phyloP scores from a whole-genome alignment of 1,140 invertebrate genomes.

The Drosophila grimshawi region DNA sequence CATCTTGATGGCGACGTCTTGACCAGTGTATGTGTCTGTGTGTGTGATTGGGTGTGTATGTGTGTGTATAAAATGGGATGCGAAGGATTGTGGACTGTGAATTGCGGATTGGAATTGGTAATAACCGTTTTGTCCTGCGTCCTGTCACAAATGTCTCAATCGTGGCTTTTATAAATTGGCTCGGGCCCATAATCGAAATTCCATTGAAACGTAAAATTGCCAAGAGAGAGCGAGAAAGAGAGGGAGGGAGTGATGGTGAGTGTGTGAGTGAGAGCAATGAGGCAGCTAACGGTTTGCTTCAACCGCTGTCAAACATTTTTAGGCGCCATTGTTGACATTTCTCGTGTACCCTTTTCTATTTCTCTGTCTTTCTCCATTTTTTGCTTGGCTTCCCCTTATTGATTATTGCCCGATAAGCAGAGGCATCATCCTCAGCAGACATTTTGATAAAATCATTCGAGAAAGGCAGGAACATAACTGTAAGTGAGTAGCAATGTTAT shows the following conservation, averaged over 20 bases:
- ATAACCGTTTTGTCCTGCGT: slow-evolving; percentile 69
- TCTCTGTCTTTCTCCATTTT: slow-evolving; percentile 19
- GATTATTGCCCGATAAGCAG: slow-evolving; percentile 41
- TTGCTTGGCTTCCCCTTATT: slow-evolving; percentile 36
- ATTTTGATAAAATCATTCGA: slow-evolving; percentile 42
- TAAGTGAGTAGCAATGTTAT: slow-evolving; percentile 1
- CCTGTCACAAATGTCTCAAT: slow-evolving; percentile 76
- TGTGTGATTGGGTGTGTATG: slow-evolving; percentile 5
- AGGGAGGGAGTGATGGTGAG: slow-evolving; percentile 1
- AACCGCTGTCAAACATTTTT: slow-evolving; percentile 23
- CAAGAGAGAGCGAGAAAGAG: slow-evolving; percentile 14
- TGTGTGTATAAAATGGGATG: slow-evolving; percentile 45
- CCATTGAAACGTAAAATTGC: slow-evolving; percentile 78
- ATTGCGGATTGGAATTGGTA: slow-evolving; percentile 43
- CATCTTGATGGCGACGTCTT: slow-evolving; percentile 44
- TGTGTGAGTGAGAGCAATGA: slow-evolving; percentile 12
- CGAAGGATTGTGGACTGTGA: slow-evolving; percentile 46
- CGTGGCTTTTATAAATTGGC: slow-evolving; percentile 72
- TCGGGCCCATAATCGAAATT: slow-evolving; percentile 72
- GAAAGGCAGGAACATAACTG: slow-evolving; percentile 15
- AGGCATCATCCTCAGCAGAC: slow-evolving; percentile 38
- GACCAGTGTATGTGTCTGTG: background rate
- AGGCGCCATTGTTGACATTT: slow-evolving; percentile 62
- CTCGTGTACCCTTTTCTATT: slow-evolving; percentile 40
- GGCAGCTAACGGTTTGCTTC: slow-evolving; percentile 44